Conservation (phyloP, 2,797 vertebrate genomes). For the Crenichthys baileyi region DNA sequence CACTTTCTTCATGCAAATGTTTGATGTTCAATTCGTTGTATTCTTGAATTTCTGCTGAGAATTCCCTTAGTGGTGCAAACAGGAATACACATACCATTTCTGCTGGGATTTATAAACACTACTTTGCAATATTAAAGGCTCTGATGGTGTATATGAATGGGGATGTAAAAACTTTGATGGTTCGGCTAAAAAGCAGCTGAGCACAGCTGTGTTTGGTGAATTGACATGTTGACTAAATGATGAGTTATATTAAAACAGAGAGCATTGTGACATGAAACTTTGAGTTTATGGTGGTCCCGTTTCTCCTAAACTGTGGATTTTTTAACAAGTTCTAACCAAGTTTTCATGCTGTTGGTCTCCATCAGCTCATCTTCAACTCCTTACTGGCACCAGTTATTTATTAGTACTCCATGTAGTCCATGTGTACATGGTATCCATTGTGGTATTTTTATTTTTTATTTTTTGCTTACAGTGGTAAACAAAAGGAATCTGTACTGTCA, state of each 20-base stretch:
- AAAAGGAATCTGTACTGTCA: background rate
- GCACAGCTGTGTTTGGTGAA: background rate
- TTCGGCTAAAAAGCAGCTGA: background rate
- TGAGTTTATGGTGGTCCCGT: background rate
- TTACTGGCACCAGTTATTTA: background rate
- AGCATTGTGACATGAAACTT: background rate
- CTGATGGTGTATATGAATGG: too few species aligned
- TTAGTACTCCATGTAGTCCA: too few species aligned
- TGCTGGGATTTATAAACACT: background rate
- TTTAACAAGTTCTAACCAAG: background rate
- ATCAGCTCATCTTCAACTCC: background rate
- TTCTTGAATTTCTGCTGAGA: background rate
- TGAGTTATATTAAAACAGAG: background rate
- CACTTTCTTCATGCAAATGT: background rate
- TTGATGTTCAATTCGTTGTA: background rate
- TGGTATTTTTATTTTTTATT: background rate
- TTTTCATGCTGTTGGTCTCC: background rate
- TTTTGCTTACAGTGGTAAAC: too few species aligned
- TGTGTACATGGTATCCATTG: background rate
- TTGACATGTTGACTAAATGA: background rate
- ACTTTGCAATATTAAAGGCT: background rate
- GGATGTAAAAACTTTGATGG: background rate
- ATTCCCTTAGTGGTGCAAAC: background rate
- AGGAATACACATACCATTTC: background rate
- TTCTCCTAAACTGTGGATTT: too few species aligned